A percentile compares a stretch with the other conserved stretches of the same genome.
Evolutionary conservation across 92 coral and sea anemone species (phyloP).

Genomic region (Parazoanthus swiftii): DNA sequence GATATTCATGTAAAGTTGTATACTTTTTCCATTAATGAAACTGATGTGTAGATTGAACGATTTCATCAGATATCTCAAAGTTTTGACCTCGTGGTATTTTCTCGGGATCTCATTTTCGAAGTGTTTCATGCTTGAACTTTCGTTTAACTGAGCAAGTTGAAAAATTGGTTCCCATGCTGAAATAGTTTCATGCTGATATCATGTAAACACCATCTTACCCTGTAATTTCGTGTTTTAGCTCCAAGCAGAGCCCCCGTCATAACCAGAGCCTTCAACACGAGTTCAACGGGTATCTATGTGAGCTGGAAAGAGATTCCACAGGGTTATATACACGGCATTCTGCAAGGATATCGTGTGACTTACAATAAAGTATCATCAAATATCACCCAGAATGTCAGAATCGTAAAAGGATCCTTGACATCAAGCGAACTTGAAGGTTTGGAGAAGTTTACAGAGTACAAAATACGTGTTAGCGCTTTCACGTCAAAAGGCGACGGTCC

Average conservation of each 20-base stretch:
- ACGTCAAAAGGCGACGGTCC: conserved; percentile 30
- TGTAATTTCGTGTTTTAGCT: not conserved
- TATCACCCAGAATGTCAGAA: not conserved
- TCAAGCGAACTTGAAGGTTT: not conserved
- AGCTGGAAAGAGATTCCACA: conserved; percentile 26
- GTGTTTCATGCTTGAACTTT: no score
- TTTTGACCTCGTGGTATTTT: no score
- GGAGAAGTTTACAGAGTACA: conserved; percentile 35
- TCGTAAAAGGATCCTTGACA: not conserved
- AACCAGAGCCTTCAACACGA: conserved; percentile 14
- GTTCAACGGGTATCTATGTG: not conserved
- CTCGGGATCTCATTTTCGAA: no score
- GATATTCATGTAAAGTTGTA: no score
- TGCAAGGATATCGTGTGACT: conserved; percentile 18
- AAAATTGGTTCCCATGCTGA: no score
- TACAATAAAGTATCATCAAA: not conserved
- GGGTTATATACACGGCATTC: conserved; percentile 17
- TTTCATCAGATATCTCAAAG: no score
- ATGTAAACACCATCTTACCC: not conserved
- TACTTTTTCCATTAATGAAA: no score
- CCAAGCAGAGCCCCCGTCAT: conserved; percentile 28
- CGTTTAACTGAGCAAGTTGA: no score
- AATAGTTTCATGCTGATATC: not conserved
- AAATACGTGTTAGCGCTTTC: conserved; percentile 14
- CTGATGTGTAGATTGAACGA: no score